Percentiles rank a stretch among this genome's conserved stretches.
phyloP scores from a whole-genome alignment of 2,888 invertebrate species.

The Heteromurus nitidus region DNA sequence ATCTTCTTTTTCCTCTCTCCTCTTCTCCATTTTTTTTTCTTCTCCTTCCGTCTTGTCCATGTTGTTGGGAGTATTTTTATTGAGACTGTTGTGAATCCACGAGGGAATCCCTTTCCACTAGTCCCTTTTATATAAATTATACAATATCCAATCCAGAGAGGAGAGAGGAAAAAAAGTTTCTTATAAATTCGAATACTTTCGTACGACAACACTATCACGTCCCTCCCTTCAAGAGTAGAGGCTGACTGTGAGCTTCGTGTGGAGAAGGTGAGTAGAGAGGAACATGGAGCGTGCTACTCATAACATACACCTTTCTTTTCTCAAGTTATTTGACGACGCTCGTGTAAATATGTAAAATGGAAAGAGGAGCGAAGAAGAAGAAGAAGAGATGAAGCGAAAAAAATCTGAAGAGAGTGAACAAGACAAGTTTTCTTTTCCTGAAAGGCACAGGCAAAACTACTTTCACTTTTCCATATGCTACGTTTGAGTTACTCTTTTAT shows the following conservation, averaged over 20 bases:
- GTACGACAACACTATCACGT: background rate
- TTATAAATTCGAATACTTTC: no score
- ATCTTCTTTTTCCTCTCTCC: no score
- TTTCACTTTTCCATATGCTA: no score
- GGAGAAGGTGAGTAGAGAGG: no score
- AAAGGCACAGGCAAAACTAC: no score
- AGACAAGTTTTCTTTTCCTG: no score
- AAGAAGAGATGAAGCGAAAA: constrained; percentile 1
- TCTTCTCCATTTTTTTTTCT: background rate
- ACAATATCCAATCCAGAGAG: constrained; percentile 19
- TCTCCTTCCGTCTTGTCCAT: no score
- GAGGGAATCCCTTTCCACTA: constrained; percentile 52
- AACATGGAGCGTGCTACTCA: no score
- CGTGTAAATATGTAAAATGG: background rate
- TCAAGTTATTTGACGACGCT: no score
- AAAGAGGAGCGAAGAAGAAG: constrained; percentile 5
- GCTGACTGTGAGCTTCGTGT: no score
- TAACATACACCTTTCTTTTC: no score
- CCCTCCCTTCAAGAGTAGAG: background rate
- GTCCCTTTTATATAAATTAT: constrained; percentile 49
- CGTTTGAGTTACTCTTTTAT: no score
- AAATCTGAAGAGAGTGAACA: background rate
- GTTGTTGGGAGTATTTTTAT: constrained; percentile 43
- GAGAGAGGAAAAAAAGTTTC: constrained; percentile 15
- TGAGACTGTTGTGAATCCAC: constrained; percentile 56